Evolutionary conservation across 2,113 vertebrate species (phyloP).

Genomic region (Rhegmatorhina hoffmannsi): DNA sequence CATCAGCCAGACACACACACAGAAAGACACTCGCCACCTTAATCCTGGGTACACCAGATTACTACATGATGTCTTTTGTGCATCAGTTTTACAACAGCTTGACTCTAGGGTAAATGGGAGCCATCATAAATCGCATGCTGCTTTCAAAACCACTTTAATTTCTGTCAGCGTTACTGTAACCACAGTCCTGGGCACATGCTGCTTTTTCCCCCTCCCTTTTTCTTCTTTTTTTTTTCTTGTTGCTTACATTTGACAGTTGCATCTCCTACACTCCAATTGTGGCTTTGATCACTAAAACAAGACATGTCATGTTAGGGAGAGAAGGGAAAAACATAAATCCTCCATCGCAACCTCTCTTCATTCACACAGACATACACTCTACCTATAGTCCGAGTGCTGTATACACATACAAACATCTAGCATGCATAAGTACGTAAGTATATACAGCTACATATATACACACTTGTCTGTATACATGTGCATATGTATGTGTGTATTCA

Average conservation of each 20-base stretch:
- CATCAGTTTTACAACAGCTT: conserved; percentile 79
- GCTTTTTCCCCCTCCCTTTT: not conserved
- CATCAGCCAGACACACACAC: conserved; percentile 4
- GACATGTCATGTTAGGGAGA: conserved; percentile 70
- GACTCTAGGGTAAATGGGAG: conserved; percentile 77
- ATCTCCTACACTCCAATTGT: conserved; percentile 70
- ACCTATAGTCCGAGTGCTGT: not conserved
- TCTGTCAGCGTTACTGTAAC: conserved; percentile 76
- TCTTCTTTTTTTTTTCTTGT: not conserved
- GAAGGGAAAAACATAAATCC: conserved; percentile 38
- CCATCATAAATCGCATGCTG: conserved; percentile 77
- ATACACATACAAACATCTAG: too few species aligned
- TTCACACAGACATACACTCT: not conserved
- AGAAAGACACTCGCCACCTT: conserved; percentile 66
- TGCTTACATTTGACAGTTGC: conserved; percentile 75
- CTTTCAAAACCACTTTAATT: conserved; percentile 84
- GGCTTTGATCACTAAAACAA: conserved; percentile 80
- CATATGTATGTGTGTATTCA: rapidly evolving
- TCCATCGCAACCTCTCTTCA: not conserved
- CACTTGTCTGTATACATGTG: rapidly evolving
- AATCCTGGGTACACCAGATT: conserved; percentile 67
- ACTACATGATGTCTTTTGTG: conserved; percentile 76
- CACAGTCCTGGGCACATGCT: conserved; percentile 67
- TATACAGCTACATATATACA: rapidly evolving
- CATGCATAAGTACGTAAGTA: rapidly evolving